Evolutionary conservation across 2,888 invertebrate species (phyloP).

Genomic region (Drosophila infuscata): DNA sequence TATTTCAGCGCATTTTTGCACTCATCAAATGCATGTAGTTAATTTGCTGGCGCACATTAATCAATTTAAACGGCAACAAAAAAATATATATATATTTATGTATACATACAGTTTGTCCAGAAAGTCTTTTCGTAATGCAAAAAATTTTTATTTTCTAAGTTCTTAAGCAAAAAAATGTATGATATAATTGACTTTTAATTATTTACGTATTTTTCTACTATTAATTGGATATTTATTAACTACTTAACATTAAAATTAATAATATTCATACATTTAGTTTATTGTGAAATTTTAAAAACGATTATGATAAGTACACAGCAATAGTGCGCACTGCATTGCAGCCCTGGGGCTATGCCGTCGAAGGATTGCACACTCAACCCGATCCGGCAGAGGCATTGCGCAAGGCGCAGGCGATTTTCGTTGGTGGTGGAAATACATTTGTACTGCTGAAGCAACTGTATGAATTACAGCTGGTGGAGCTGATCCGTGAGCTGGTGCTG

Average conservation of each 20-base stretch:
- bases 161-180: no score
- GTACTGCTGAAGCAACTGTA: constrained; percentile 89
- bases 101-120: no score
- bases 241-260: no score
- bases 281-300: no score
- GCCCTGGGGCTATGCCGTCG: constrained; percentile 88
- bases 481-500: constrained; percentile 88
- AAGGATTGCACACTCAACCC: constrained; percentile 88
- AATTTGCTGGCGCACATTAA: constrained; percentile 55
- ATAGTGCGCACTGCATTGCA: constrained; percentile 87
- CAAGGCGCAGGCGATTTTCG: constrained; percentile 89
- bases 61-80: constrained; percentile 44
- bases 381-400: constrained; percentile 87
- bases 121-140: no score
- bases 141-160: no score
- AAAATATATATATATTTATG: not conserved
- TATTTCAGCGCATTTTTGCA: constrained; percentile 5
- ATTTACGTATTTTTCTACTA: no score
- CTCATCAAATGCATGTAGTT: constrained; percentile 35
- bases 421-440: constrained; percentile 94
- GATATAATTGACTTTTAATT: no score
- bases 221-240: no score
- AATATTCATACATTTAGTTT: no score
- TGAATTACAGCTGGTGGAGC: constrained; percentile 88
- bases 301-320: constrained; percentile 88